A percentile compares a stretch with the other conserved stretches of the same genome.
These are phyloP conservation scores for Brachionus asplanchnoidis DNA, from an alignment of 1,140 invertebrate genomes.

Conservation along the genomic window DNA sequence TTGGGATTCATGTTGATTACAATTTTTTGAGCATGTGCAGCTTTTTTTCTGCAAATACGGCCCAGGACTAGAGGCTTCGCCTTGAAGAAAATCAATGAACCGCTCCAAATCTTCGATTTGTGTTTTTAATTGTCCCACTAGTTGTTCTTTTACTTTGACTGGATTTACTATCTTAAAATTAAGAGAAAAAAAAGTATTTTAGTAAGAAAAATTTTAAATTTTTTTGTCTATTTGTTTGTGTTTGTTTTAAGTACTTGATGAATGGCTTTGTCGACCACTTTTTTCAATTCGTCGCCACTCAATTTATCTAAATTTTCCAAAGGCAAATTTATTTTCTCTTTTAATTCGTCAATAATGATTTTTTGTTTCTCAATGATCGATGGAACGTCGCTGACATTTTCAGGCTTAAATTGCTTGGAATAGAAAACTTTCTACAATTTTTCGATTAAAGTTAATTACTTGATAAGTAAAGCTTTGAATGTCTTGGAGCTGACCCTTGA, in stretches of 20 bases:
- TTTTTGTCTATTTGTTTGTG: too few relatives aligned
- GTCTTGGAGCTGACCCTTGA: slow-evolving; percentile 86
- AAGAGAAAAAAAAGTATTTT: background rate
- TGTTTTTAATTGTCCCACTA: slow-evolving; percentile 87
- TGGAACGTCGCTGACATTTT: too few relatives aligned
- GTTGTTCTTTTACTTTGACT: slow-evolving; percentile 87
- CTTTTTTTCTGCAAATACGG: slow-evolving; percentile 1
- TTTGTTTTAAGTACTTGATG: too few relatives aligned
- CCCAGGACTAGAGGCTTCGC: slow-evolving; percentile 53
- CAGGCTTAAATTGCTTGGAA: too few relatives aligned
- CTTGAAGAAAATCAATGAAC: slow-evolving; percentile 92
- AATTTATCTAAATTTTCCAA: slow-evolving; percentile 41
- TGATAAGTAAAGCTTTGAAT: slow-evolving; percentile 89
- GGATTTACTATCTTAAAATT: slow-evolving; percentile 78
- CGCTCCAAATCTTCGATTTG: slow-evolving; percentile 93
- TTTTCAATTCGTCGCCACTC: slow-evolving; percentile 70
- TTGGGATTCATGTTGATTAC: background rate
- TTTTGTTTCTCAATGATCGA: slow-evolving; percentile 81
- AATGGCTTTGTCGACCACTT: slow-evolving; percentile 71
- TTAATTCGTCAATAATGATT: slow-evolving; percentile 75
- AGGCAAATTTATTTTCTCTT: slow-evolving; percentile 67
- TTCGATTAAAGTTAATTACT: too few relatives aligned
- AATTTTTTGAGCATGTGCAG: too few relatives aligned
- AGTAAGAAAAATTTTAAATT: too few relatives aligned
- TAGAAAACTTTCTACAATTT: too few relatives aligned